Evolutionary conservation across 2,113 vertebrate species (phyloP).

Genomic region (Pteruthius melanotis): DNA sequence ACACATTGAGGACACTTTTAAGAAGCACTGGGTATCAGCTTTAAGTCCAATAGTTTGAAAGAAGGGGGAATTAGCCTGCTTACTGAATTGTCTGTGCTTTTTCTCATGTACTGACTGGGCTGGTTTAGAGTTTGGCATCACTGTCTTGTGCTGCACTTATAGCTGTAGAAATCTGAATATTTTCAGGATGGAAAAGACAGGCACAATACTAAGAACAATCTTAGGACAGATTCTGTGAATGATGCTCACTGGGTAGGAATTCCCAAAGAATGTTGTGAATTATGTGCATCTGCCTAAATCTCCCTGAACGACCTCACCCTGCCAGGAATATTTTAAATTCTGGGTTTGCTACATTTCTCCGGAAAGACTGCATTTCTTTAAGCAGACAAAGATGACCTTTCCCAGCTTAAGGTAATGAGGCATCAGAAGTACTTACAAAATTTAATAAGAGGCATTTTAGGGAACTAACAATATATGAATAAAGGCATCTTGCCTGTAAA

Average conservation of each 20-base stretch:
- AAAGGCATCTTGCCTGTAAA: not conserved
- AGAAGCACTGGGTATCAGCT: not conserved
- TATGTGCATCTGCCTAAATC: not conserved
- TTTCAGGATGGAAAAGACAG: not conserved
- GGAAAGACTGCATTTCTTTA: not conserved
- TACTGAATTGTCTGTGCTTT: not conserved
- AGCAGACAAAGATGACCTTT: not conserved
- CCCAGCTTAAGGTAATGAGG: not conserved
- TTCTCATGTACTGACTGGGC: not conserved
- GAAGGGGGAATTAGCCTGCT: not conserved
- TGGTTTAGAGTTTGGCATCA: not conserved
- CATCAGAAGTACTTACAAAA: not conserved
- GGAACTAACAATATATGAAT: not conserved
- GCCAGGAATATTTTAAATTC: not conserved
- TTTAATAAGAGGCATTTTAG: not conserved
- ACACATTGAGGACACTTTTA: not conserved
- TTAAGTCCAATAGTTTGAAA: not conserved
- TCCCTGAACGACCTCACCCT: not conserved
- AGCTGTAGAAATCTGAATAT: not conserved
- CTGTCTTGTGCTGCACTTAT: not conserved
- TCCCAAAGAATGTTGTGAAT: not conserved
- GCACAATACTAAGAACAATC: not conserved
- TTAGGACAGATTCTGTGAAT: not conserved
- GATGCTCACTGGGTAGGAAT: not conserved
- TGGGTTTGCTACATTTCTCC: not conserved